A percentile compares a stretch with the other conserved stretches of the same genome.
phyloP scores from a whole-genome alignment of 2,113 vertebrate genomes.

The Pimephales promelas region DNA sequence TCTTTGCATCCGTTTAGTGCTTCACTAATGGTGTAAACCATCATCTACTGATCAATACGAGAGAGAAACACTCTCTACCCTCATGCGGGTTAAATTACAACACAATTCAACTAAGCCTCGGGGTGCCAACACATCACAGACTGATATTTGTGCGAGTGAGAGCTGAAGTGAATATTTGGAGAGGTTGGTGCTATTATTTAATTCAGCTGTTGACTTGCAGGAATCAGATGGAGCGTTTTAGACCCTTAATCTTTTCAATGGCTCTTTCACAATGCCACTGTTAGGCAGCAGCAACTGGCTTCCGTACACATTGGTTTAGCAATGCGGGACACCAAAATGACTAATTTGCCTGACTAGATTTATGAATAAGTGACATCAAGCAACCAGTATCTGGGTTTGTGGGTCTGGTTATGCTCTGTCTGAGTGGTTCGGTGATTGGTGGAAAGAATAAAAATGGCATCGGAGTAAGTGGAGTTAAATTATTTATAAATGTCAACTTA shows the following conservation, averaged over 20 bases:
- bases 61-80: conserved; percentile 11
- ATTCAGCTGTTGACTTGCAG: conserved; percentile 19
- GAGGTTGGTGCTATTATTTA: conserved; percentile 7
- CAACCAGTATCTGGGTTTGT: background rate
- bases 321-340: background rate
- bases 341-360: conserved; percentile 2
- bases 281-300: background rate
- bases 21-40: conserved; percentile 14
- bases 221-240: conserved; percentile 13
- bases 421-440: background rate
- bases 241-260: background rate
- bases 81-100: conserved; percentile 18
- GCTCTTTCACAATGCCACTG: background rate
- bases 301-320: background rate
- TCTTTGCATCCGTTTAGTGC: conserved; percentile 9
- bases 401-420: background rate
- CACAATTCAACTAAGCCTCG: conserved; percentile 29
- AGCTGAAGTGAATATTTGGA: conserved; percentile 20
- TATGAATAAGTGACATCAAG: conserved; percentile 3
- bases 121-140: conserved; percentile 18
- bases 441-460: background rate
- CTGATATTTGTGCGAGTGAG: background rate
- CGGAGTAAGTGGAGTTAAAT: background rate
- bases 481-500: background rate
- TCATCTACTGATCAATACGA: conserved; percentile 26